Base-by-base conservation (phyloP, 2,888 invertebrate species). In the Silvanus unidentatus region DNA sequence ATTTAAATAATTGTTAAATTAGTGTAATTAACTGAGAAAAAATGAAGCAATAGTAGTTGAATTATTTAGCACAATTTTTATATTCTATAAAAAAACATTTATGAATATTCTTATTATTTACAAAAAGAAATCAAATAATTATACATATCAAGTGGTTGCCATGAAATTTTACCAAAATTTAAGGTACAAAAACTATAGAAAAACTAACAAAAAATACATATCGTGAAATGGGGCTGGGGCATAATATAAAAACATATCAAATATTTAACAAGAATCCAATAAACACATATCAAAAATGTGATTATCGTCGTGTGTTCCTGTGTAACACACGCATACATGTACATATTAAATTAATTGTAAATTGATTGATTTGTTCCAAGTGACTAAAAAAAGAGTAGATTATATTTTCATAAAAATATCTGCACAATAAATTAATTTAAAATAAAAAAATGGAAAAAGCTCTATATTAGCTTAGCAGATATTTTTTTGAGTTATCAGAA, bases 261-360 rank as follows among this genome's bases (percentile, higher is more conserved):
- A 50, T 32, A 32, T 32, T n/a, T n/a, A n/a, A 32, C 34, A 32
- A 13, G 5, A 12, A 9, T 47, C 16, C 27, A 47, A 55, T 40
- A 45, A 46, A 52, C 52, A 57, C 58, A 60, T 60, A 60, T 60
- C 59, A 59, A 57, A 57, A 54, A 52, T 55, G 58, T 60, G 60
- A 59, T 58, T 43, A 43, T 40, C 52, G 22, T n/a, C n/a, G n/a
- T n/a, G n/a, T n/a, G n/a, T n/a, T n/a, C n/a, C n/a, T 22, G 22
- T 22, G 22, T 5, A 22, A 22, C 3, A 22, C 22, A 22, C 22
- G 8, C 22, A 22, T 5, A 22, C 8, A 22, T 22, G 22, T 22
- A 22, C 8, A 22, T 22, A 22, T 22, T 22, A 22, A 22, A 22
- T 22, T 22, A 22, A 22, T 22, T 22, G 22, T 22, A 22, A 22